Conservation (phyloP, 2,888 invertebrate species). For the Acanthoscelides obtectus region DNA sequence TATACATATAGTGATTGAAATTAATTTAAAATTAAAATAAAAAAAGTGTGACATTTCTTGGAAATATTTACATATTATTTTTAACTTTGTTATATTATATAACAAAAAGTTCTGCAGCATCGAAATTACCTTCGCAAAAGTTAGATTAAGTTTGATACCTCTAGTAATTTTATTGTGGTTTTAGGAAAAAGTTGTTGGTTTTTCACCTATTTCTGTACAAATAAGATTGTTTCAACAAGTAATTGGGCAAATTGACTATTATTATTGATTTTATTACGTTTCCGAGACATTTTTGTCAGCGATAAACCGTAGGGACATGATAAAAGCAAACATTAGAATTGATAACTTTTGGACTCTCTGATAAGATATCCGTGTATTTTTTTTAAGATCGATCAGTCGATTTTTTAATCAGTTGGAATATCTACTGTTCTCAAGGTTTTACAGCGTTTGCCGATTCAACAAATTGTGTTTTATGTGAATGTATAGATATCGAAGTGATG, state of each 20-base stretch:
- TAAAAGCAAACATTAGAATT: background rate
- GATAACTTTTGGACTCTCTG: background rate
- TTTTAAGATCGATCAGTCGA: background rate
- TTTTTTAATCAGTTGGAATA: background rate
- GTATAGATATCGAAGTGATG: background rate
- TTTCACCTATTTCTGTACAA: background rate
- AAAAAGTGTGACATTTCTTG: no score
- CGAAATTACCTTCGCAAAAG: no score
- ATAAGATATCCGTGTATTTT: background rate
- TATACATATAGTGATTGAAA: no score
- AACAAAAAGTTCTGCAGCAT: no score
- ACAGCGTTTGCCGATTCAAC: background rate
- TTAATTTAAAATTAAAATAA: no score
- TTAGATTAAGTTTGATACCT: no score
- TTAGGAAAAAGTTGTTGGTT: no score
- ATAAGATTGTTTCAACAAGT: background rate
- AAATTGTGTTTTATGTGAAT: background rate
- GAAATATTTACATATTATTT: no score
- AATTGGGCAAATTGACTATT: background rate
- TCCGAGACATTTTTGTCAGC: background rate
- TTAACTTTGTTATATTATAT: no score
- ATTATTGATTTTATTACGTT: background rate
- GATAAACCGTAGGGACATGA: background rate
- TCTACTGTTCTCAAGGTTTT: background rate
- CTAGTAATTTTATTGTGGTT: no score